Base-by-base conservation (phyloP, 2,888 invertebrate genomes). In the Apocheima hispidaria region DNA sequence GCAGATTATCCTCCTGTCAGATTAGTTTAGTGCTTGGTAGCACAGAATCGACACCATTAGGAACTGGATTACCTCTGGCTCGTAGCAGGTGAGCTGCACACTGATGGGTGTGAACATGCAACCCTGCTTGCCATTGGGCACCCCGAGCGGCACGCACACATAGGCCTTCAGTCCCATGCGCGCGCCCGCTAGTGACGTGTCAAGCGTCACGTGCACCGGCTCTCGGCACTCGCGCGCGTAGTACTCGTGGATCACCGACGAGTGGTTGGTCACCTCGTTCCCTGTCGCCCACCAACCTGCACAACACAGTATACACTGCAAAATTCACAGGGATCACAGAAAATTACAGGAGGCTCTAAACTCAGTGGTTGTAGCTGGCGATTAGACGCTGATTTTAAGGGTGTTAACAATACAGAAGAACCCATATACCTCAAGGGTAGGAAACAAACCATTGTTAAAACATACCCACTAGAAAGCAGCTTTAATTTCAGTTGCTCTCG, bases 231-330 rank as follows among this genome's bases (percentile, higher is more conserved):
- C 99, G 66, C 98, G 95, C 10, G 98, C 95, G 87, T 99, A 99
- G 91, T 99, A 99, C 85, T 99, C 99, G 81, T 99, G 99, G 83
- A 99, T 99, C 55, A 99, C 97, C 0, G 98, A 97, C 54, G 99
- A 99, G 90, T 99, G 99, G 82, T 98, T 98, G 0, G 99, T 98
- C 40, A 99, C 98, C 88, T 99, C 99, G 73, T 97, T 96, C 53
- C 99, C 99, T 0, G 99, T 99, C 1, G 99, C 99, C 97, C 97
- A 99, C 99, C 99, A 99, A 21, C 99, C 94, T 94, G 73, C 28
- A 26, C 2, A 4, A 10, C n/a, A 44, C 44, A 44, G n/a, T 16
- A 3, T 14, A 26, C 44, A 26, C 26, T 16, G 20, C 41, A 21
- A 7, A 2, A 21, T 12, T 10, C 41, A n/a, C n/a, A n/a, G n/a